Base-by-base conservation (phyloP, 2,113 vertebrate genomes). In the Sapayoa aenigma region DNA sequence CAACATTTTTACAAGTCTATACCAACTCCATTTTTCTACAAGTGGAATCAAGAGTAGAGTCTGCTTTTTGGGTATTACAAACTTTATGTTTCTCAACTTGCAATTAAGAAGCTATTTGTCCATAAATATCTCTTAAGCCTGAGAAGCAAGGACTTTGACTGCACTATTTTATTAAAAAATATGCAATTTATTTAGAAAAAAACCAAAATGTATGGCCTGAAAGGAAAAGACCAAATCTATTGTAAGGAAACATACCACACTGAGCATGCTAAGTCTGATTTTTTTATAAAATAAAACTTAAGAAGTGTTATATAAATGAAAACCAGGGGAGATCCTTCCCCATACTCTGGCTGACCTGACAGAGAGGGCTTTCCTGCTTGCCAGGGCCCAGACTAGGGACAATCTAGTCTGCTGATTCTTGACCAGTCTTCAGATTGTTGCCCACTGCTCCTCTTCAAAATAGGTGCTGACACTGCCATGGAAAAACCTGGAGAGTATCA, bases 391-490 rank as follows among this genome's bases (percentile, higher is more conserved):
- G 13, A 46, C 3, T 35, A 25, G 56, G 42, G 33, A n/a, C 23
- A n/a, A 22, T 13, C 13, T 41, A 37, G 3, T 44, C 28, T 18
- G 21, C 22, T 8, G 9, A 7, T 41, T 14, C 30, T 68, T 30
- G 31, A 42, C 30, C 25, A 73, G 22, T 21, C 21, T 25, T 62
- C 37, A 56, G 37, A 21, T 7, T 25, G 13, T 25, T 35, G 22
- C 1, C 1, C 33, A 10, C 6, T 39, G 21, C 17, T 62, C 0
- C 0, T 78, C 4, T 47, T 52, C 53, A 0, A 0, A 35, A 10
- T 24, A 28, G 22, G 11, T 3, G 2, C 14, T 68, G 47, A 63
- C 12, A 12, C 28, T 25, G 14, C 18, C 18, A 4, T 42, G 25
- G 37, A 12, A 56, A 62, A 56, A 67, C 8, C 13, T 44, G 31